Evolutionary conservation across 2,797 vertebrate genomes (phyloP).

Genomic region (Okamejei kenojei): DNA sequence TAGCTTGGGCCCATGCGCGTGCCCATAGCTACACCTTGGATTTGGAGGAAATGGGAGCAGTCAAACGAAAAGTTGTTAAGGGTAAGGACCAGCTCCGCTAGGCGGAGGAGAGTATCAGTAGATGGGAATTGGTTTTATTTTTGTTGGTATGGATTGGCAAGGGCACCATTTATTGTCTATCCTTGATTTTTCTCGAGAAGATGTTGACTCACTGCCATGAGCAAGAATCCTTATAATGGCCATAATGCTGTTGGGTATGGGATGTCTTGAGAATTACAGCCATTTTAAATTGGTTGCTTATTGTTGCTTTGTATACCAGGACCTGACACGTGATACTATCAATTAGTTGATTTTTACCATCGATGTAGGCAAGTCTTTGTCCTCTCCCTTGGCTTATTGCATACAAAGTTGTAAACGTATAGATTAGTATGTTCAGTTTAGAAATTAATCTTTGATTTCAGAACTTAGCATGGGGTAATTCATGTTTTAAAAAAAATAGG

Average conservation of each 20-base stretch:
- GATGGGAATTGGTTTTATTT: background rate
- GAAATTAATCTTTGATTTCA: background rate
- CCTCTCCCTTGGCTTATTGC: background rate
- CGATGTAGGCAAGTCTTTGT: background rate
- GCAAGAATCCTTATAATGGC: too few species aligned
- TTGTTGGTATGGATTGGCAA: background rate
- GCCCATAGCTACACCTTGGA: too few species aligned
- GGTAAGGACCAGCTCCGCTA: too few species aligned
- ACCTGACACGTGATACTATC: background rate
- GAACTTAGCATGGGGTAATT: background rate
- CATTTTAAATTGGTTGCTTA: background rate
- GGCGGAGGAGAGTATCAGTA: too few species aligned
- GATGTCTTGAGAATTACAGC: background rate
- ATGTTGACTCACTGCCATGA: too few species aligned
- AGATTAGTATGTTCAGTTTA: background rate
- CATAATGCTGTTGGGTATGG: too few species aligned
- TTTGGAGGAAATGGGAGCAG: too few species aligned
- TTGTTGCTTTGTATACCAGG: background rate
- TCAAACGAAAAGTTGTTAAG: too few species aligned
- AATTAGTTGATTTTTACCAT: background rate
- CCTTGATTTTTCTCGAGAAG: too few species aligned
- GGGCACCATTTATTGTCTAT: too few species aligned
- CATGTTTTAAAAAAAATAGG: background rate
- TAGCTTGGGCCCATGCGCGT: too few species aligned
- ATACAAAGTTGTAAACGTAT: background rate